These are phyloP conservation scores for Melinaea menophilus DNA, from an alignment of 2,888 invertebrate species.

Conservation along the genomic window DNA sequence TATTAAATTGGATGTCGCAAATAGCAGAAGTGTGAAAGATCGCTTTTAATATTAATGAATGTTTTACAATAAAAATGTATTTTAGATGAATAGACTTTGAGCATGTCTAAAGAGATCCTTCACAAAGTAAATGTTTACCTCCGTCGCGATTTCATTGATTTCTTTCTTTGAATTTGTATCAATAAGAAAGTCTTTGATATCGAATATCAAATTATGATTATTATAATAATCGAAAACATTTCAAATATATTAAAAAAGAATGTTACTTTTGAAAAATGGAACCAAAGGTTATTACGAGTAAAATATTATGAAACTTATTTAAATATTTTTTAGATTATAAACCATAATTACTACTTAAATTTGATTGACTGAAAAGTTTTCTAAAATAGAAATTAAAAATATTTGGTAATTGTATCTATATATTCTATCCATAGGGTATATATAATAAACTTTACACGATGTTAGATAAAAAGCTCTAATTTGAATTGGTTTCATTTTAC, in stretches of 20 bases:
- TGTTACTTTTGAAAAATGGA: background rate
- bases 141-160: conserved; percentile 1
- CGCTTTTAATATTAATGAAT: conserved; percentile 5
- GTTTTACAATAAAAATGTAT: conserved; percentile 3
- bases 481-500: too few relatives aligned
- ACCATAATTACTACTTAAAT: too few relatives aligned
- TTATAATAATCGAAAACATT: background rate
- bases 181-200: conserved; percentile 5
- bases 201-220: conserved; percentile 5
- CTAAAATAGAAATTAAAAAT: too few relatives aligned
- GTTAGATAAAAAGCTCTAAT: too few relatives aligned
- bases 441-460: too few relatives aligned
- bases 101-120: conserved; percentile 2
- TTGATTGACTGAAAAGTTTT: too few relatives aligned
- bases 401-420: too few relatives aligned
- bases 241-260: background rate
- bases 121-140: conserved; percentile 5
- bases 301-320: too few relatives aligned
- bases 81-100: conserved; percentile 1
- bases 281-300: too few relatives aligned
- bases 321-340: too few relatives aligned
- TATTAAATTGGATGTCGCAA: background rate
- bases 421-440: too few relatives aligned
- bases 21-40: background rate
- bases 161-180: conserved; percentile 3